Conservation (phyloP, 2,797 vertebrate species). For the Cryptoprocta ferox region DNA sequence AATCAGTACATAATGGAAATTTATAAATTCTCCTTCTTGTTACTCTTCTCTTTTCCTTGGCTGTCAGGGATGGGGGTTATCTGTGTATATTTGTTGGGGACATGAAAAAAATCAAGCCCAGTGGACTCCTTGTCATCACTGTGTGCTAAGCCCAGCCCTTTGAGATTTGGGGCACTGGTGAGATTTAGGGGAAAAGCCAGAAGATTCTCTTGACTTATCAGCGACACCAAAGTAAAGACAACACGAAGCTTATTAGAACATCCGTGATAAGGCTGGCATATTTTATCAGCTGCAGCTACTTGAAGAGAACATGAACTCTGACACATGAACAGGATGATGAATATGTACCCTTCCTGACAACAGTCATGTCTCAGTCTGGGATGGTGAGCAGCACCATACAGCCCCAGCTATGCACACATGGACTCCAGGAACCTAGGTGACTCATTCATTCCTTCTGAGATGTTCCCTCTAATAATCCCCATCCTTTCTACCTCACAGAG, state of each 20-base stretch:
- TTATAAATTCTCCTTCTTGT: constrained; percentile 50
- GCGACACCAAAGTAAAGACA: not conserved
- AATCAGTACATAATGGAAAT: constrained; percentile 51
- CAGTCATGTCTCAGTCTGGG: not conserved
- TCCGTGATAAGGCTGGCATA: not conserved
- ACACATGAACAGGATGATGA: not conserved
- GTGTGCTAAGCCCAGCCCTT: not conserved
- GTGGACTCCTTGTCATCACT: rapidly evolving
- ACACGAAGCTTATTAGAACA: not conserved
- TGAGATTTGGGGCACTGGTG: not conserved
- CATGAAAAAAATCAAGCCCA: not conserved
- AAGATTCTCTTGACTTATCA: not conserved
- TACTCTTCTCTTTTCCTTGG: not conserved
- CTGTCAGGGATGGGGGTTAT: constrained; percentile 5
- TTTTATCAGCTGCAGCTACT: not conserved
- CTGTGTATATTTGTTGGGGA: not conserved
- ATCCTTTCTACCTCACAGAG: not conserved
- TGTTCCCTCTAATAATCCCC: not conserved
- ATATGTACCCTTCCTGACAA: rapidly evolving
- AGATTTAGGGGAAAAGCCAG: constrained; percentile 22
- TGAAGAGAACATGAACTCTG: not conserved
- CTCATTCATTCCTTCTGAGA: not conserved
- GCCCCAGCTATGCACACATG: rapidly evolving
- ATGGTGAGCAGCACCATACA: not conserved
- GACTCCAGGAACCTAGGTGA: rapidly evolving